Conservation (phyloP, 1,140 invertebrate species). For the Dendrolimus punctatus region DNA sequence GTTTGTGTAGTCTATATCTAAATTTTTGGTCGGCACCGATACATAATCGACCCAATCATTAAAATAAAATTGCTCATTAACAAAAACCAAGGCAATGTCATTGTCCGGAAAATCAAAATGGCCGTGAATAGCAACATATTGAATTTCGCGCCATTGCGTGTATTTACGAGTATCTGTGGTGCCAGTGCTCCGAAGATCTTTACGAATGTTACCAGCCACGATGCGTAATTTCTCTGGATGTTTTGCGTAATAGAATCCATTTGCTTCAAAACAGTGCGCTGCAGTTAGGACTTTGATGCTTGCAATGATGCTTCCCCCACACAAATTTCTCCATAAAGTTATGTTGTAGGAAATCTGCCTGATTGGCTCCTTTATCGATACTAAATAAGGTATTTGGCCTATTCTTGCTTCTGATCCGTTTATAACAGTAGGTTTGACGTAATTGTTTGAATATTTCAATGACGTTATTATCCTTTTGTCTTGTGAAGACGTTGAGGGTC, state of each 20-base stretch:
- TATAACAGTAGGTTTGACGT: slow-evolving; percentile 26
- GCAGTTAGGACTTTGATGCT: slow-evolving; percentile 11
- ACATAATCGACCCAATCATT: background rate
- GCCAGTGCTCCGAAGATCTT: background rate
- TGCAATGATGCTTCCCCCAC: slow-evolving; percentile 19
- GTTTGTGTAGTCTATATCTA: slow-evolving; percentile 5
- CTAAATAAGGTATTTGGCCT: slow-evolving; percentile 34
- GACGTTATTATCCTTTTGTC: slow-evolving; percentile 36
- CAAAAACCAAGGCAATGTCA: slow-evolving; percentile 7
- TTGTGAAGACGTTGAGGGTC: slow-evolving; percentile 12
- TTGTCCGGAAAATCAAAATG: slow-evolving; percentile 7
- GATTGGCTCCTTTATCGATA: slow-evolving; percentile 24
- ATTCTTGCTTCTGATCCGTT: slow-evolving; percentile 20
- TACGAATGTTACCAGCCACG: slow-evolving; percentile 9
- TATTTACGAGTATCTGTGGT: background rate
- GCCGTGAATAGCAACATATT: slow-evolving; percentile 1
- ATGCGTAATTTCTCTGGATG: slow-evolving; percentile 2
- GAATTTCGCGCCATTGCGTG: slow-evolving; percentile 7
- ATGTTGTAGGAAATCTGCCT: background rate
- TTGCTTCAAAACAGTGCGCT: slow-evolving; percentile 19
- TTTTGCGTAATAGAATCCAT: slow-evolving; percentile 10
- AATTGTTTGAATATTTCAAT: slow-evolving; percentile 33
- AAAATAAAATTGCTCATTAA: slow-evolving; percentile 1
- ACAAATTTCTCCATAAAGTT: slow-evolving; percentile 10
- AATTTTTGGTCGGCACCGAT: background rate